These are phyloP conservation scores for Hydrophis major DNA, from an alignment of 2,797 vertebrate species.

Conservation along the genomic window DNA sequence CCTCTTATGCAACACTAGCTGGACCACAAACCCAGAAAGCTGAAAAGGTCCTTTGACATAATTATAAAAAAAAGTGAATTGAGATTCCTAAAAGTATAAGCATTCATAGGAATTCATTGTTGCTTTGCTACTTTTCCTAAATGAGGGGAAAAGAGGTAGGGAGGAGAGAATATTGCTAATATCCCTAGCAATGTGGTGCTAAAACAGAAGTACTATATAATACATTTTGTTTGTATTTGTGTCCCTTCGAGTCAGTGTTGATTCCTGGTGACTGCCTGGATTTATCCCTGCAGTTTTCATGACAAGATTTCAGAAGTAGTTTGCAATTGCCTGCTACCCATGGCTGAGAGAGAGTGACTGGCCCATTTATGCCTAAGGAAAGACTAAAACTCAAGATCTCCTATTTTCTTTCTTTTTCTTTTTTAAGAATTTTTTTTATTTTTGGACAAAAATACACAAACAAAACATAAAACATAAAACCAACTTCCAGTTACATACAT, in stretches of 20 bases:
- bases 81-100: neutral
- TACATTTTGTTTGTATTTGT: neutral
- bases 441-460: no score
- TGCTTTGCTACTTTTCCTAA: neutral
- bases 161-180: neutral
- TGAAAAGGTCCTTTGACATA: neutral
- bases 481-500: no score
- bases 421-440: no score
- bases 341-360: neutral
- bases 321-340: neutral
- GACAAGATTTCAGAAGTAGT: neutral
- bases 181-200: neutral
- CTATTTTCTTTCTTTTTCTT: neutral
- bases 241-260: neutral
- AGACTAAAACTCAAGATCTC: neutral
- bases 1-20: neutral
- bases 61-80: neutral
- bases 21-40: neutral
- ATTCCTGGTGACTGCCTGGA: neutral
- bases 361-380: neutral
- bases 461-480: no score
- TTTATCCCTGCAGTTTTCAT: neutral
- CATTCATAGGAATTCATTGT: neutral
- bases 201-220: neutral
- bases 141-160: neutral